Evolutionary conservation across 2,888 invertebrate genomes (phyloP), one percentile per base, ranked within the genome.

Genomic region (Mesorhabditis spiculigera): DNA sequence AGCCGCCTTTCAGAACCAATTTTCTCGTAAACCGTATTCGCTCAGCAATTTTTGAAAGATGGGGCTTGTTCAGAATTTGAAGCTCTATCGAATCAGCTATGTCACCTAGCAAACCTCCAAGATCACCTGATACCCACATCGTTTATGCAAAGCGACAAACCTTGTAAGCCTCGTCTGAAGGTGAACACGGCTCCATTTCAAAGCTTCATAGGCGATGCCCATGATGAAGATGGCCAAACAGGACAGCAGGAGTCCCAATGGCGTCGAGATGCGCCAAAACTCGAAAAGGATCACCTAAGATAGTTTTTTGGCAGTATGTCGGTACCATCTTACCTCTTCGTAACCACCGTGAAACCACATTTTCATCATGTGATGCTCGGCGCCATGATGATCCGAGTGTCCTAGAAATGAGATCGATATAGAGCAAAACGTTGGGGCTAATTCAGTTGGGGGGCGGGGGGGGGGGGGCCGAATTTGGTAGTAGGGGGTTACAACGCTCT

Each of bases 171-270:
- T 69, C 71, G 75, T 75, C 67, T 80, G 78, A 6, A 83, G 73
- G 66, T 83, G 79, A 8, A 84, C 78, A 41, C 85, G 78, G 70
- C 84, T 91, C 88, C 93, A 94, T 88, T 96, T 97, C 4, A 98
- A 90, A 0, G 94, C 95, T 89, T 98, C 97, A 87, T 97, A 97
- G 43, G 95, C 88, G 68, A 94, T 90, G 5, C 95, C 95, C 90
- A 96, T 90, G 75, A 94, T 89, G 86, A 95, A 93, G 83, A 97
- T 93, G 65, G 92, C 92, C 76, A 95, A 88, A 90, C 95, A 94
- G 4, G 96, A 95, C 63, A 92, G 92, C 71, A 95, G 87, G 81
- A 97, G 90, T 3, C 84, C 86, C 85, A 70, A 43, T 74, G 73
- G 50, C 3, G 81, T 76, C 50, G 84, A 77, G 43, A 78, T 83